Evolutionary conservation across 2,113 vertebrate genomes (phyloP).

Genomic region (Rattus rattus): DNA sequence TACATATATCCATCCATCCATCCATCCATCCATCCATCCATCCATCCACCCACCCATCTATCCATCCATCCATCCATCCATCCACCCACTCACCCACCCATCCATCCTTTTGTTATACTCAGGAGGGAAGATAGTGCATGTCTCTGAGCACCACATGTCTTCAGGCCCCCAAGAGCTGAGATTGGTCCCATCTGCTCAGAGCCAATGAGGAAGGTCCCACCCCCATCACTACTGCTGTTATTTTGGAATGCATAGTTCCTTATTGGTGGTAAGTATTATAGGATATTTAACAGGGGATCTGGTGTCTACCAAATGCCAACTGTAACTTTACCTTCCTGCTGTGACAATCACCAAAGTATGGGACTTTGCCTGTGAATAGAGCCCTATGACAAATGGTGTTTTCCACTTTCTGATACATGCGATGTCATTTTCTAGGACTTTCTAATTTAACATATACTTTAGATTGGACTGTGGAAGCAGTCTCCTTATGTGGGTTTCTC

Average conservation of each 20-base stretch:
- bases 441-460: background rate
- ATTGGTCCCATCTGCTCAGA: background rate
- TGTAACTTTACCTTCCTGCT: background rate
- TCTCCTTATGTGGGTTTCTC: background rate
- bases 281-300: background rate
- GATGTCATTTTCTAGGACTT: background rate
- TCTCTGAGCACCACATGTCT: background rate
- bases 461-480: background rate
- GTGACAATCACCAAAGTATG: background rate
- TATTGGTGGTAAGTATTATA: background rate
- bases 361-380: background rate
- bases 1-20: background rate
- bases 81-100: no score
- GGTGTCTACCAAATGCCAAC: background rate
- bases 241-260: background rate
- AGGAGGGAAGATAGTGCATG: background rate
- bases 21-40: no score
- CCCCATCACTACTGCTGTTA: fast-evolving
- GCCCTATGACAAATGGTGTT: background rate
- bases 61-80: background rate
- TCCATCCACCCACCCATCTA: background rate
- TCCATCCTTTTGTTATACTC: background rate
- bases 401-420: background rate
- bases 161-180: background rate
- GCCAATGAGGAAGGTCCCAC: no score